Conservation (phyloP, 2,888 invertebrate genomes). For the Pammene aurita region DNA sequence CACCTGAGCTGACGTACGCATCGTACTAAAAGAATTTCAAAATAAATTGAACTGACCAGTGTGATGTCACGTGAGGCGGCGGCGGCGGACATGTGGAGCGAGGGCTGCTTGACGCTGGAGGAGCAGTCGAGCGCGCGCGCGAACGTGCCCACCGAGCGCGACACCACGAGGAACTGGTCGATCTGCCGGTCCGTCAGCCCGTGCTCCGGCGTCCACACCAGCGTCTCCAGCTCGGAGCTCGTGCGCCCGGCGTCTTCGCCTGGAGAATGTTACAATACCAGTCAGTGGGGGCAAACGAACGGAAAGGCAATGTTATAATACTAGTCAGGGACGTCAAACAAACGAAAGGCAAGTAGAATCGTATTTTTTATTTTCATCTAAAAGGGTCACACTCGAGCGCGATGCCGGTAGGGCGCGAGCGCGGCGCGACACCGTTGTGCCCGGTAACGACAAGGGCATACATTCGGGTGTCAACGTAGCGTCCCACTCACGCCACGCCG, state of each 20-base stretch:
- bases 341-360: too few species aligned
- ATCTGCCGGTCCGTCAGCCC: constrained; percentile 96
- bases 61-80: constrained; percentile 99
- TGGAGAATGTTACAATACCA: constrained; percentile 60
- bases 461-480: too few species aligned
- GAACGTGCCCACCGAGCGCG: constrained; percentile 98
- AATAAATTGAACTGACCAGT: constrained; percentile 88
- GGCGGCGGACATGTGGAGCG: constrained; percentile 99
- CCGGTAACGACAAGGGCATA: too few species aligned
- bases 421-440: too few species aligned
- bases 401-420: too few species aligned
- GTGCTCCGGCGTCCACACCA: constrained; percentile 98
- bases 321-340: too few species aligned
- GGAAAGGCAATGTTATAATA: too few species aligned
- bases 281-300: background rate
- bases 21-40: too few species aligned
- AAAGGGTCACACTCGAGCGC: too few species aligned
- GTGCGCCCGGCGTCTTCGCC: constrained; percentile 85
- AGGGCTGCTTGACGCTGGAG: constrained; percentile 98
- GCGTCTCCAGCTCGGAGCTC: constrained; percentile 91
- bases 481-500: too few species aligned
- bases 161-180: constrained; percentile 98
- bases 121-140: constrained; percentile 99
- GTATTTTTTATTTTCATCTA: too few species aligned
- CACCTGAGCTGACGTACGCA: too few species aligned